Base-by-base conservation (phyloP, 2,113 vertebrate species). In the Lethenteron reissneri region DNA sequence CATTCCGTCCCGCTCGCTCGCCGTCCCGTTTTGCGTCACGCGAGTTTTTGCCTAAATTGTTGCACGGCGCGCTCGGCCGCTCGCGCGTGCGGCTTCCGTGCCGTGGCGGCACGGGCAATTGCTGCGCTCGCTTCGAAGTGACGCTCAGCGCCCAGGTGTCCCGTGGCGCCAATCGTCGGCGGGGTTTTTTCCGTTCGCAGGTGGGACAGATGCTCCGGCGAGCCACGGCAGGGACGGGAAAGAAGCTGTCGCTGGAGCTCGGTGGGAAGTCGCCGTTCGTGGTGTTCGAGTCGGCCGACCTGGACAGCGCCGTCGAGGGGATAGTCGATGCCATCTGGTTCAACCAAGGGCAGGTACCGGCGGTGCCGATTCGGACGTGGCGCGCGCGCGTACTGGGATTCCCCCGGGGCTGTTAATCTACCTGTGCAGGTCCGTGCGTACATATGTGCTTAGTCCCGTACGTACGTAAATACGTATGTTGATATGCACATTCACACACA, bases 261-360 rank as follows among this genome's bases (percentile, higher is more conserved):
- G 79, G 79, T 2, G n/a, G 73, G 1, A 81, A 82, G 21, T 78
- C 78, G 0, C 78, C 81, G 41, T 74, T 79, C 74, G 72, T 83
- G 57, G 71, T 83, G 58, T 78, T 72, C 0, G 81, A 82, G 56
- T 74, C 76, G 0, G 80, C 81, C 0, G 82, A 83, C 2, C 9
- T 82, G 58, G 81, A 83, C 68, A 79, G 78, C 0, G 82, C 81
- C 0, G 77, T 79, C 57, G 81, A 81, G 10, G 81, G 79, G 0
- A 4, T 81, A 0, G 78, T 80, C 10, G 81, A 82, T 2, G 78
- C 80, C 6, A 73, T 76, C 73, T 82, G 81, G 81, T 78, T 78
- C 1, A 80, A 80, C 76, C 78, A 74, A 21, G 76, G 76, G 56
- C 76, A 11, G 77, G 82, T 83, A 41, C 41, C 41, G 41, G 41